These are phyloP conservation scores for Galbula dea DNA, from an alignment of 2,113 vertebrate species.

Conservation along the genomic window DNA sequence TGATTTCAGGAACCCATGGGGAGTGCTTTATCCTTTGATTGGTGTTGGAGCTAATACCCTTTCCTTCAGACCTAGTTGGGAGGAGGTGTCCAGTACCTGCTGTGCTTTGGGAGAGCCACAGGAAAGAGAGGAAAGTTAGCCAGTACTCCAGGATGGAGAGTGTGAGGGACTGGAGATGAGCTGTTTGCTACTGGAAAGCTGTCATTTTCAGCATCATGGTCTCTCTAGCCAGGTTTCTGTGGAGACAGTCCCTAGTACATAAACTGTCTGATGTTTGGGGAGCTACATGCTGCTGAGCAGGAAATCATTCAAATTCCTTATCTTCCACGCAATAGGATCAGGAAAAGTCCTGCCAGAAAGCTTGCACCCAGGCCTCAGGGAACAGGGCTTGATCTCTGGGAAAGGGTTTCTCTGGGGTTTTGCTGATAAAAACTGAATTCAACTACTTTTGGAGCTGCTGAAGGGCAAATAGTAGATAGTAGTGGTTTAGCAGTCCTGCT, in stretches of 20 bases:
- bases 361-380: constrained; percentile 1
- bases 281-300: constrained; percentile 48
- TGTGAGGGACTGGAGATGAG: background rate
- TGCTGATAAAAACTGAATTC: constrained; percentile 3
- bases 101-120: background rate
- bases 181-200: background rate
- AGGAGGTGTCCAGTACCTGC: background rate
- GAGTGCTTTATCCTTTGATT: background rate
- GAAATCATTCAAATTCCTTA: constrained; percentile 72
- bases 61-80: background rate
- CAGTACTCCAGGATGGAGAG: background rate
- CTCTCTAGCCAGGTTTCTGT: constrained; percentile 25
- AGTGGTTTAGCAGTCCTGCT: background rate
- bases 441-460: constrained; percentile 7
- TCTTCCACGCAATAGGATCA: constrained; percentile 26
- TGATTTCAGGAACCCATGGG: background rate
- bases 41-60: background rate
- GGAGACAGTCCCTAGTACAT: background rate
- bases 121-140: background rate
- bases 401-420: background rate
- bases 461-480: background rate
- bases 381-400: background rate
- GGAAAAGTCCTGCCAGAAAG: constrained; percentile 19
- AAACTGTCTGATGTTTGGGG: constrained; percentile 40
- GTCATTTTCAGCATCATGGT: background rate